Conservation (phyloP, 2,797 vertebrate genomes). For the Nasua narica region DNA sequence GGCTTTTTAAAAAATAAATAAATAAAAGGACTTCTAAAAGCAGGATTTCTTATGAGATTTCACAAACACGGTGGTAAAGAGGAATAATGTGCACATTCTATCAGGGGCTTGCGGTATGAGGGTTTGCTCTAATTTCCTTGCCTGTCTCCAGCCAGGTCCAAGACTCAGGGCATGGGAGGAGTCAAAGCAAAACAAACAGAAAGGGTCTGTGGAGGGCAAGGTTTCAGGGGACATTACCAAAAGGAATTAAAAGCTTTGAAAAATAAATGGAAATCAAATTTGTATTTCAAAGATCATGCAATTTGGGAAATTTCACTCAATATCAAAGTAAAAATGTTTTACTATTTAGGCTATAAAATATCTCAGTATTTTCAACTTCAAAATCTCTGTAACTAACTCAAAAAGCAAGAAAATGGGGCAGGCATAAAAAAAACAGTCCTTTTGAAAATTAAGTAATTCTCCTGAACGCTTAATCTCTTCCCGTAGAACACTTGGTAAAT, state of each 20-base stretch:
- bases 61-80: not conserved
- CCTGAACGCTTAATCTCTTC: conserved; percentile 7
- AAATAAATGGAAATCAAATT: conserved; percentile 68
- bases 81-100: not conserved
- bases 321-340: conserved; percentile 74
- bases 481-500: conserved; percentile 45
- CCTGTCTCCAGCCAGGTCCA: not conserved
- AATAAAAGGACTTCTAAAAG: conserved; percentile 26
- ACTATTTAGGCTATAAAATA: conserved; percentile 58
- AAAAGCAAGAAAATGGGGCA: conserved; percentile 27
- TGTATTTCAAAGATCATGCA: conserved; percentile 72
- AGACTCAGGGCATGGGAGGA: not conserved
- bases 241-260: conserved; percentile 69
- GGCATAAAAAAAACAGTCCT: not conserved
- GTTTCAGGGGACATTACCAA: not conserved
- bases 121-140: not conserved
- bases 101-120: not conserved
- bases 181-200: not conserved
- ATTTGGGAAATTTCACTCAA: conserved; percentile 61
- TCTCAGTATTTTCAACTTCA: conserved; percentile 60
- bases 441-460: conserved; percentile 68
- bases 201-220: not conserved
- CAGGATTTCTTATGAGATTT: not conserved
- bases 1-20: conserved; percentile 18
- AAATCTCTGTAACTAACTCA: conserved; percentile 47